Percentiles rank a stretch among this genome's conserved stretches.
phyloP scores from a whole-genome alignment of 2,797 vertebrate genomes.

The Phataginus tetradactyla region DNA sequence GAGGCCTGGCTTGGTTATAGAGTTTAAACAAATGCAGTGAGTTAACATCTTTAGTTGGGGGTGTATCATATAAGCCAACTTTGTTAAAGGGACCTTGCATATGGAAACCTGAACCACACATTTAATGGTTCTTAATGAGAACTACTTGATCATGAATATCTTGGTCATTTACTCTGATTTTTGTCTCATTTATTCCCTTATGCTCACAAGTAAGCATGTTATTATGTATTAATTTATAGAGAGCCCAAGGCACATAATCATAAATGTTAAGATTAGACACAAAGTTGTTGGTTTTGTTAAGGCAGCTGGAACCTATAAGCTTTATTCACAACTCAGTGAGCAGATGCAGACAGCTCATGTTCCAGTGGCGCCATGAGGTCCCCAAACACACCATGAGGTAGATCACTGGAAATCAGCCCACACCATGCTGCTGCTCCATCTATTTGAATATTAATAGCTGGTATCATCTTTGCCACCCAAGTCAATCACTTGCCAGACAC shows the following conservation, averaged over 20 bases:
- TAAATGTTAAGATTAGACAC: conserved; percentile 39
- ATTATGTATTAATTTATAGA: conserved; percentile 49
- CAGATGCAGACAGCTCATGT: conserved; percentile 23
- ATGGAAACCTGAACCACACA: neutral
- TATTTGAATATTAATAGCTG: neutral
- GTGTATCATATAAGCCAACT: neutral
- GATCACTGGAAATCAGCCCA: neutral
- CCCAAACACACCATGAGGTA: neutral
- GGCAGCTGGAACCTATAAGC: conserved; percentile 50
- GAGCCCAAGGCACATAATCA: conserved; percentile 32
- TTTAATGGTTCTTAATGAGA: conserved; percentile 54
- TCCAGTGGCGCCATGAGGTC: neutral
- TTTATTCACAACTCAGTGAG: conserved; percentile 16
- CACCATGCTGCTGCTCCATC: neutral
- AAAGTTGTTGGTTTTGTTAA: neutral
- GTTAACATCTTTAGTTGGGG: conserved; percentile 17
- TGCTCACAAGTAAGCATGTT: conserved; percentile 36
- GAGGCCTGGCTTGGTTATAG: conserved; percentile 12
- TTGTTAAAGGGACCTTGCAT: conserved; percentile 31
- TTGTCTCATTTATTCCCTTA: conserved; percentile 51
- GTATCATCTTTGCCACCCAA: neutral
- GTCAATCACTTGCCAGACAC: neutral
- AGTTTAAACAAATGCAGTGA: conserved; percentile 57
- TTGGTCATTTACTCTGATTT: conserved; percentile 50
- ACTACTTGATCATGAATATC: conserved; percentile 23